Evolutionary conservation across 2,113 vertebrate species (phyloP).

Genomic region (Sinocyclocheilus grahami): DNA sequence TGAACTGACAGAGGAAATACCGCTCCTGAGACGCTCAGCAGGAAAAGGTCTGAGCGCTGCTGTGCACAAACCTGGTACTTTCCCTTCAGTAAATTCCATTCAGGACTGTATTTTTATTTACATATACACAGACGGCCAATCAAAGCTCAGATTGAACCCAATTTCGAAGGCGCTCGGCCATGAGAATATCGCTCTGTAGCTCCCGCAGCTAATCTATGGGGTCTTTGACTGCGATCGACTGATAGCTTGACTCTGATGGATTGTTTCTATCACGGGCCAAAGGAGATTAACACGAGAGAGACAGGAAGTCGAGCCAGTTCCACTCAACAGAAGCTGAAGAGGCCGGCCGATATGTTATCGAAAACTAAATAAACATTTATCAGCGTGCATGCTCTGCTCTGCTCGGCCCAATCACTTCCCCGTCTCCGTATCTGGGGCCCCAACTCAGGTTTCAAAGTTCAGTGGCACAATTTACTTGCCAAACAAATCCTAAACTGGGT

Average conservation of each 20-base stretch:
- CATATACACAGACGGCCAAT: background rate
- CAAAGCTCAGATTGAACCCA: background rate
- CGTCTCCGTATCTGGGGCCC: conserved; percentile 40
- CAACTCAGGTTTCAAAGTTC: conserved; percentile 69
- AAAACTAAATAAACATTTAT: conserved; percentile 54
- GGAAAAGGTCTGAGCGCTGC: conserved; percentile 18
- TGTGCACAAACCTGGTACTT: background rate
- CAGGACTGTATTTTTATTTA: conserved; percentile 26
- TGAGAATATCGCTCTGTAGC: background rate
- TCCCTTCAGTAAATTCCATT: conserved; percentile 20
- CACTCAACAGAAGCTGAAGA: conserved; percentile 43
- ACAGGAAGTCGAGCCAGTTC: conserved; percentile 19
- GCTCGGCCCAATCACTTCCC: conserved; percentile 56
- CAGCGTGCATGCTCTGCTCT: conserved; percentile 22
- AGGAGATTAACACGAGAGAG: conserved; percentile 10
- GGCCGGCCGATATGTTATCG: conserved; percentile 39
- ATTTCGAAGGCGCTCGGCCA: background rate
- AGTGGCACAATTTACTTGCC: conserved; percentile 39
- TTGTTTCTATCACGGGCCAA: conserved; percentile 19
- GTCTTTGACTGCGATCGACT: conserved; percentile 27
- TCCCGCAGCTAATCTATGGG: background rate
- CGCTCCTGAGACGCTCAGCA: conserved; percentile 6
- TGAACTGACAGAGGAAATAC: conserved; percentile 40
- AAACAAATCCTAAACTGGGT: conserved; percentile 41
- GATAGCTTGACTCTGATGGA: conserved; percentile 40